Percentiles rank a stretch among this genome's conserved stretches.
These are phyloP conservation scores for Coccyzus lansbergi DNA, from an alignment of 2,797 vertebrate genomes.

Conservation along the genomic window DNA sequence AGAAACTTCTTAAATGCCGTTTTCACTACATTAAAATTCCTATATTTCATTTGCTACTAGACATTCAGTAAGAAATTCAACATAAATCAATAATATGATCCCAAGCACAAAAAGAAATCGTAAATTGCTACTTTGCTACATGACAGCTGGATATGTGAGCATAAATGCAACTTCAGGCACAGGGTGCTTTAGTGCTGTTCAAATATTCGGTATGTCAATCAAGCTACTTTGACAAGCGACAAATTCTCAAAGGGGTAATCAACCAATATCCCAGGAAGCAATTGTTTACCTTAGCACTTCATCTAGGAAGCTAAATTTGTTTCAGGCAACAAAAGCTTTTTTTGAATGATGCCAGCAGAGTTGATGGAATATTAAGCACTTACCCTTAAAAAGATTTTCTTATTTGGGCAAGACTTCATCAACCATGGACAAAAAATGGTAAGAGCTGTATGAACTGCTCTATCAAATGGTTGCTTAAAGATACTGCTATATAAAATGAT, in stretches of 20 bases:
- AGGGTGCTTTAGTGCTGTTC: not conserved
- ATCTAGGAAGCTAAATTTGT: not conserved
- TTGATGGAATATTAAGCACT: not conserved
- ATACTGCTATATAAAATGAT: not conserved
- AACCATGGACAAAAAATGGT: not conserved
- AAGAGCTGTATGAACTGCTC: not conserved
- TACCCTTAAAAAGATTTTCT: not conserved
- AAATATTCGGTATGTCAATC: slow-evolving; percentile 22
- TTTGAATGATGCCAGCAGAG: not conserved
- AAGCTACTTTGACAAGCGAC: not conserved
- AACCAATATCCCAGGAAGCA: slow-evolving; percentile 3
- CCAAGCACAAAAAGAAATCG: not conserved
- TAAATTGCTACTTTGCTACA: not conserved
- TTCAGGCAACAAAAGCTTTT: slow-evolving; percentile 1
- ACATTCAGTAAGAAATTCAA: not conserved
- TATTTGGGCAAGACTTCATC: not conserved
- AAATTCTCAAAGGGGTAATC: slow-evolving; percentile 17
- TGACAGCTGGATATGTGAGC: not conserved
- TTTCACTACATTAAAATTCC: not conserved
- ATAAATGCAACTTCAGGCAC: not conserved
- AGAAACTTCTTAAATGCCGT: not conserved
- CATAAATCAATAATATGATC: not conserved
- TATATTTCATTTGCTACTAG: not conserved
- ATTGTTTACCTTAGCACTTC: not conserved
- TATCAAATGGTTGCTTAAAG: not conserved